These are phyloP conservation scores for Camponotus fellah DNA, from an alignment of 2,888 invertebrate species.

Conservation along the genomic window DNA sequence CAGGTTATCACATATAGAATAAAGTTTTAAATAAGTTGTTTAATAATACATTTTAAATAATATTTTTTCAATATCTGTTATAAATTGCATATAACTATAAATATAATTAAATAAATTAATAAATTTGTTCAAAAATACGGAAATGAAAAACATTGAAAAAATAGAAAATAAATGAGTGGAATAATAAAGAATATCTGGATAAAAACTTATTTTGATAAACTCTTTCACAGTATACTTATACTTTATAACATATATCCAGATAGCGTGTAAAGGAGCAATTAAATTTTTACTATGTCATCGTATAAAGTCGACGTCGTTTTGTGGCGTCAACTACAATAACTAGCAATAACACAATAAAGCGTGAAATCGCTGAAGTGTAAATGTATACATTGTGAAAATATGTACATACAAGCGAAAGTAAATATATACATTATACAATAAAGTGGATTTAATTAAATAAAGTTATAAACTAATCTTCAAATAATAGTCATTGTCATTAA, in stretches of 20 bases:
- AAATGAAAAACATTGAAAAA: neutral
- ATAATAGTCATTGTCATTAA: neutral
- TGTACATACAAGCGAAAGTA: neutral
- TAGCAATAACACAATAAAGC: neutral
- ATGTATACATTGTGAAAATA: no score
- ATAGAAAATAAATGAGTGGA: neutral
- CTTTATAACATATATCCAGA: neutral
- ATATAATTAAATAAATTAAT: neutral
- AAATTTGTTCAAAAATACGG: neutral
- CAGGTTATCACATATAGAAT: neutral
- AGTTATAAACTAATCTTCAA: neutral
- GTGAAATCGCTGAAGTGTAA: neutral
- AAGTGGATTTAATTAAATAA: neutral
- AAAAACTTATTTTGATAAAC: slow-evolving; percentile 2
- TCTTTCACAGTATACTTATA: neutral
- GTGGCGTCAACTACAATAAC: neutral
- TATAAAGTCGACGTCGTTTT: neutral
- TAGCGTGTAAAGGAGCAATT: neutral
- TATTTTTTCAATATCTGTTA: neutral
- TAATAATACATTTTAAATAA: neutral
- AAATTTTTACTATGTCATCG: neutral
- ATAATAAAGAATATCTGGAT: neutral
- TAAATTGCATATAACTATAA: neutral
- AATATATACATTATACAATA: neutral
- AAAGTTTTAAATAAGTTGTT: neutral